Conservation (phyloP, 1,140 invertebrate genomes). For the Pseudomyrmex cubaensis region DNA sequence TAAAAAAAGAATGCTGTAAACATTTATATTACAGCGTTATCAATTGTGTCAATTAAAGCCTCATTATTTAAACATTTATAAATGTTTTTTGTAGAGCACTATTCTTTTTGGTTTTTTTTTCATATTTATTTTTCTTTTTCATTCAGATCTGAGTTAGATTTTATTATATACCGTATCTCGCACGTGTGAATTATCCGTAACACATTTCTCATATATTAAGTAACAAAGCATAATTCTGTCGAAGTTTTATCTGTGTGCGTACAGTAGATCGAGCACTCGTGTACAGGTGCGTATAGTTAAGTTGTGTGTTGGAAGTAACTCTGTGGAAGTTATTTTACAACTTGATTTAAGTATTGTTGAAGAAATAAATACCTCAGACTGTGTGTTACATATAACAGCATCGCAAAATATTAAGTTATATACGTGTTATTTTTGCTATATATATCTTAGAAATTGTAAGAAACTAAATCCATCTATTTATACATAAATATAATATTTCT, state of each 20-base stretch:
- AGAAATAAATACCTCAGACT: slow-evolving; percentile 12
- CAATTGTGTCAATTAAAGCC: slow-evolving; percentile 7
- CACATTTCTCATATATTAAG: not conserved
- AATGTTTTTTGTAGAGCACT: not conserved
- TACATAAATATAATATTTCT: slow-evolving; percentile 29
- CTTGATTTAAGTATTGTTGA: slow-evolving; percentile 28
- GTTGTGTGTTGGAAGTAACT: slow-evolving; percentile 1
- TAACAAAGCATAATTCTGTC: slow-evolving; percentile 6
- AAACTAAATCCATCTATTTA: slow-evolving; percentile 14
- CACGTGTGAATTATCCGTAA: slow-evolving; percentile 1
- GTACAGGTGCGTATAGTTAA: slow-evolving; percentile 1
- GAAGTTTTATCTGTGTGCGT: not conserved
- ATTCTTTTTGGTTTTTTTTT: not conserved
- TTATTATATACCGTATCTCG: not conserved
- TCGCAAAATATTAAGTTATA: slow-evolving; percentile 27
- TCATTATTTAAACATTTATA: slow-evolving; percentile 19
- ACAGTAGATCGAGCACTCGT: slow-evolving; percentile 21
- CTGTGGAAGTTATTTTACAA: not conserved
- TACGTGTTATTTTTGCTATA: slow-evolving; percentile 43
- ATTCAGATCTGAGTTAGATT: slow-evolving; percentile 21
- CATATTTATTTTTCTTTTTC: slow-evolving; percentile 5
- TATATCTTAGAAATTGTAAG: slow-evolving; percentile 20
- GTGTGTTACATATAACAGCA: slow-evolving; percentile 2
- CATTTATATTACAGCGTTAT: slow-evolving; percentile 2
- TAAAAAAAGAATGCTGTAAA: not conserved